Base-by-base conservation (phyloP, 2,113 vertebrate genomes). In the Neolamprologus toae region DNA sequence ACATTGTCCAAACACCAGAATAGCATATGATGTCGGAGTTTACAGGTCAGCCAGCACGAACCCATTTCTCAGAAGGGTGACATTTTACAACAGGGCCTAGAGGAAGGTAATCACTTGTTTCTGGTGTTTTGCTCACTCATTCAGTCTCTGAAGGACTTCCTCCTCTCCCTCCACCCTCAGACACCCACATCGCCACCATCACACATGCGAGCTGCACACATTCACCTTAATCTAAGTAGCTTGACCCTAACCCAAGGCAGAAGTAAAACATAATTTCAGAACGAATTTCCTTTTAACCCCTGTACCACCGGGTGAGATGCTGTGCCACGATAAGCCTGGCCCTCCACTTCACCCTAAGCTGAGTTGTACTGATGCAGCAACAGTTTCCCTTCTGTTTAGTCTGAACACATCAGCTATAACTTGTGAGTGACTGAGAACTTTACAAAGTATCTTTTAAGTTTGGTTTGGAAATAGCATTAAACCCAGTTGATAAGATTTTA, bases 251-350 rank as follows among this genome's bases (percentile, higher is more conserved):
- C 89, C 83, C 3, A 12, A 45, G 87, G 86, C 89, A 35, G 59
- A 87, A 85, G 87, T 88, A 86, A 84, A 91, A 89, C 89, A 90
- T 90, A 11, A 88, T 94, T 88, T 91, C 26, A 37, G 79, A 92
- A 35, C 6, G 13, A 42, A 88, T 91, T 83, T 82, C 92, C 79
- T 87, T 86, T 93, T 90, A 88, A 93, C 92, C 91, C 78, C 49
- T 80, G 28, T 91, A 37, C 63, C 78, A 59, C 21, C 4, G 13
- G 90, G 66, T 13, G 82, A 86, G 89, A 87, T 76, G 66, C 28
- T 9, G 86, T 33, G 13, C 73, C 35, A 2, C 4, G 40, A 90
- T 80, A 84, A 63, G 79, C 8, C 80, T 9, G 80, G 2, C 13
- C 83, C 82, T 66, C 55, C 33, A 3, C 63, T 40, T 57, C 55